phyloP scores from a whole-genome alignment of 2,888 invertebrate genomes.

The Sarcophaga caerulescens region DNA sequence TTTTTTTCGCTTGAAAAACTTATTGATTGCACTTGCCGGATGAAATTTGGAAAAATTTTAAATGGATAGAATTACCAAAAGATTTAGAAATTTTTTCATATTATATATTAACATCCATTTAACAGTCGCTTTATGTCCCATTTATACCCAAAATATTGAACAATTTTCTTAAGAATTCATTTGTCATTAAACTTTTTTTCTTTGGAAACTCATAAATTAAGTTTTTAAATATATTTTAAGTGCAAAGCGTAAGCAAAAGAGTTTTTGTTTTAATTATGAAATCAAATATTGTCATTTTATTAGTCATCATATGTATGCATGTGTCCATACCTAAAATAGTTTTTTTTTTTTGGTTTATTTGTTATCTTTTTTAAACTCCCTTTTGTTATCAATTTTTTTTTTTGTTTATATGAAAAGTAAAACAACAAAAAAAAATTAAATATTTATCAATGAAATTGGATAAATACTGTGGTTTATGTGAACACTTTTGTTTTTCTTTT shows the following conservation, averaged over 20 bases:
- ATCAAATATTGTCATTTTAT: slow-evolving; percentile 7
- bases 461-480: background rate
- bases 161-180: background rate
- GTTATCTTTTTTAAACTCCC: slow-evolving; percentile 20
- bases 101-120: background rate
- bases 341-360: background rate
- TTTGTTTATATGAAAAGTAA: background rate
- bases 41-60: no score
- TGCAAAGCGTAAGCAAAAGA: background rate
- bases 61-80: no score
- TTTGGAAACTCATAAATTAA: no score
- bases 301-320: slow-evolving; percentile 22
- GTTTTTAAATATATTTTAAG: background rate
- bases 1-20: no score
- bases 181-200: background rate
- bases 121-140: no score
- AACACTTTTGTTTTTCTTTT: no score
- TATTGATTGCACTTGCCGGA: no score
- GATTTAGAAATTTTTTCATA: no score
- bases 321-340: no score
- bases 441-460: slow-evolving; percentile 29
- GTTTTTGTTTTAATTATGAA: slow-evolving; percentile 1
- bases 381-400: slow-evolving; percentile 24
- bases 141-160: background rate
- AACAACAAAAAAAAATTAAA: background rate